Evolutionary conservation across 1,140 invertebrate species (phyloP), one percentile per base, ranked within the genome.

Genomic region (Sitodiplosis mosellana): DNA sequence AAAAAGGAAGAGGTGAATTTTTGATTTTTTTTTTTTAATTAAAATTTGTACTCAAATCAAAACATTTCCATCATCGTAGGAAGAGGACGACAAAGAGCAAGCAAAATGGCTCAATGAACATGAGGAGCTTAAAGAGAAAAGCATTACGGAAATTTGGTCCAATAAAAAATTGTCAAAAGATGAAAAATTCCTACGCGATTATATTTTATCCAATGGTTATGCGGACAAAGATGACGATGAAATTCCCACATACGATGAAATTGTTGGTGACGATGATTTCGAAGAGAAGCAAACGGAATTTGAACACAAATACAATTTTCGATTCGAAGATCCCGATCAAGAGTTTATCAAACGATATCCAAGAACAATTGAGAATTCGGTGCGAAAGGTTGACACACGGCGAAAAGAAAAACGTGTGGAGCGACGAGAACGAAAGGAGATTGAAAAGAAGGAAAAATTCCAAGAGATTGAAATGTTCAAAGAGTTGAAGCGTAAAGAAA

Each of bases 301-400:
- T 72, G 93, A 97, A 59, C 75, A 87, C 33, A 94, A 95, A 58
- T 97, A 84, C 59, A 96, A 97, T 69, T 95, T 93, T 63, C 75
- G 93, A 54, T 98, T 85, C 68, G 90, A 98, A 69, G 91, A 97
- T 66, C 92, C 92, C 1, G 92, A 95, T 69, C 74, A 81, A 45
- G 87, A 95, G 56, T 94, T 92, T 71, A 76, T 90, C 17, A 90
- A 90, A 70, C 69, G 83, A 15, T 96, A 87, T 72, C 92, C 93
- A 1, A 74, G 93, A 54, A 90, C 81, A 1, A 76, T 97, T 53
- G 78, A 83, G 51, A 78, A 83, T 63, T 83, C 86, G 3, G 64
- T 96, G 47, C 73, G 93, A 27, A 76, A 75, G 20, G 83, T 81
- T 55, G 81, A 94, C 59, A 80, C 80, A 33, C 76, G 74, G 49